phyloP scores from a whole-genome alignment of 2,888 invertebrate species.

The Ryuthela nishihirai region DNA sequence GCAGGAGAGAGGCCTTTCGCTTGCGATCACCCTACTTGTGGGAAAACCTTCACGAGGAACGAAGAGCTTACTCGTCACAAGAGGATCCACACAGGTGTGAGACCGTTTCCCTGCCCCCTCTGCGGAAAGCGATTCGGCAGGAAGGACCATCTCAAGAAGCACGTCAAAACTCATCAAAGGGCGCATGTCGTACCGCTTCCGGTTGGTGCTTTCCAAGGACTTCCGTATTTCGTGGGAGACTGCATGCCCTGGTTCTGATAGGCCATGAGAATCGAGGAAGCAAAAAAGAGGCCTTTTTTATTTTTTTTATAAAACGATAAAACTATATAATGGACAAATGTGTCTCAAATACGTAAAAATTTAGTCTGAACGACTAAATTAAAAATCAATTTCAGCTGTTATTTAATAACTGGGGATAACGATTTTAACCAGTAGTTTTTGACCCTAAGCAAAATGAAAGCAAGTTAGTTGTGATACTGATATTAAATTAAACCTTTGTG shows the following conservation, averaged over 20 bases:
- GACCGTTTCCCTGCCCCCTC: constrained; percentile 78
- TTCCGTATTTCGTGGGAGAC: constrained; percentile 15
- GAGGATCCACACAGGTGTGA: constrained; percentile 78
- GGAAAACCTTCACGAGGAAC: constrained; percentile 85
- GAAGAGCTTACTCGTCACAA: constrained; percentile 89
- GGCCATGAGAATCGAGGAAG: no score
- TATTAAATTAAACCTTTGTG: no score
- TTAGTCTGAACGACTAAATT: no score
- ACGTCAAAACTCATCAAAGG: constrained; percentile 72
- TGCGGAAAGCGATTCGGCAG: constrained; percentile 92
- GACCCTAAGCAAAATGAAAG: no score
- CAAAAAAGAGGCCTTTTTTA: no score
- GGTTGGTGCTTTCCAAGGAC: constrained; percentile 15
- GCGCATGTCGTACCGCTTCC: constrained; percentile 16
- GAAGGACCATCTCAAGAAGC: constrained; percentile 91
- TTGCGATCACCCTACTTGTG: constrained; percentile 78
- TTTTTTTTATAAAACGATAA: no score
- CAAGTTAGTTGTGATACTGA: no score
- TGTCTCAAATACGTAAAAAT: no score
- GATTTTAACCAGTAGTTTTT: no score
- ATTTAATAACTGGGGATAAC: no score
- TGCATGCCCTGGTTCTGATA: constrained; percentile 23
- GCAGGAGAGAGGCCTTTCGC: constrained; percentile 79
- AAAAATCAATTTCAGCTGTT: no score
- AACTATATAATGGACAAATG: no score